These are phyloP conservation scores for Sarcophaga caerulescens DNA, from an alignment of 2,888 invertebrate species.

Conservation along the genomic window DNA sequence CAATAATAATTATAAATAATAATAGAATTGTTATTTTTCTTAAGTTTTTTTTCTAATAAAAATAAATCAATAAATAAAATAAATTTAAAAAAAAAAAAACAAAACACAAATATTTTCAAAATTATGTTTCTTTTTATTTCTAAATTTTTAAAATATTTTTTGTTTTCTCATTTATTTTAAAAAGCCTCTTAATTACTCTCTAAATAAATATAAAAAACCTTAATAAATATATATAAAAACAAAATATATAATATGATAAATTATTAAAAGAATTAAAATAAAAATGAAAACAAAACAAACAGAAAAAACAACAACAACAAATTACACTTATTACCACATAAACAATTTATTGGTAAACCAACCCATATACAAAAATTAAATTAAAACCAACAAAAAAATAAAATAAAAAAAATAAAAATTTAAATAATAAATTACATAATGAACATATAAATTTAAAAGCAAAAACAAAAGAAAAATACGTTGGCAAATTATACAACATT, in stretches of 20 bases:
- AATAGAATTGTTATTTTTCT: conserved; percentile 61
- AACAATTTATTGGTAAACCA: conserved; percentile 62
- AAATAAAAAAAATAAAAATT: conserved; percentile 52
- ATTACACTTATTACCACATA: conserved; percentile 66
- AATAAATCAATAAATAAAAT: conserved; percentile 41
- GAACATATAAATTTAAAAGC: conserved; percentile 52
- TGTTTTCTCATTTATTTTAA: not conserved
- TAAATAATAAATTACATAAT: conserved; percentile 60
- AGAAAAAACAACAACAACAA: conserved; percentile 56
- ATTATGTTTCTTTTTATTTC: conserved; percentile 29
- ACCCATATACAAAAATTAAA: not conserved
- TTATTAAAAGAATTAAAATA: conserved; percentile 55
- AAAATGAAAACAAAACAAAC: conserved; percentile 46
- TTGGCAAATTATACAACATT: conserved; percentile 53
- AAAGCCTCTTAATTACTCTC: conserved; percentile 28
- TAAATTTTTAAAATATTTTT: conserved; percentile 14
- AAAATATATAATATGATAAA: conserved; percentile 43
- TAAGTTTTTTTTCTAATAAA: conserved; percentile 61
- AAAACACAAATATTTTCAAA: conserved; percentile 29
- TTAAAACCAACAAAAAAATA: conserved; percentile 32
- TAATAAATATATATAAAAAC: conserved; percentile 43
- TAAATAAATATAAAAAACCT: conserved; percentile 24
- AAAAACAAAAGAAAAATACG: conserved; percentile 56
- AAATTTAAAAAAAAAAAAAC: conserved; percentile 1
- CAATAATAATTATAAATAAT: conserved; percentile 31